These are phyloP conservation scores for Clarias laeviceps DNA, from an alignment of 2,797 vertebrate genomes.

Conservation along the genomic window DNA sequence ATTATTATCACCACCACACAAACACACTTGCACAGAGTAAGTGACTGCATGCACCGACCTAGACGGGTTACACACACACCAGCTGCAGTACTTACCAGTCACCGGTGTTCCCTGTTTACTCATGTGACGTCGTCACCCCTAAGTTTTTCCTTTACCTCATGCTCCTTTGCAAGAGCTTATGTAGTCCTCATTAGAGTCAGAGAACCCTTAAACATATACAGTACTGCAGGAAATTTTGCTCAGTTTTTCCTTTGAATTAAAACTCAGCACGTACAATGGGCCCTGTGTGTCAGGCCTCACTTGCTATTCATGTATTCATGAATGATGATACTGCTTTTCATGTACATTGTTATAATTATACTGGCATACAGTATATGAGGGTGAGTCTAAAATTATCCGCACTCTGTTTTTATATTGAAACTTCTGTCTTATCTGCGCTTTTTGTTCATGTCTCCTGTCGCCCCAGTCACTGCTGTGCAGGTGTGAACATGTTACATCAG, in stretches of 20 bases:
- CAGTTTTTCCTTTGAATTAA: slow-evolving; percentile 24
- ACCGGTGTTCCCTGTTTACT: background rate
- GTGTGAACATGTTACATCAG: too few species aligned
- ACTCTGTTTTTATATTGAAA: too few species aligned
- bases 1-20: background rate
- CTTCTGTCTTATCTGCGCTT: too few species aligned
- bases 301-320: background rate
- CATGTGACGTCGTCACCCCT: background rate
- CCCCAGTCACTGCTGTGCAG: too few species aligned
- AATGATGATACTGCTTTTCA: background rate
- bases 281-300: slow-evolving; percentile 6
- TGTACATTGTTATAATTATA: background rate
- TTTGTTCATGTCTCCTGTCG: too few species aligned
- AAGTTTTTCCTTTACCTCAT: slow-evolving; percentile 24
- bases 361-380: background rate
- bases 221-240: background rate
- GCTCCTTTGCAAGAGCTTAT: slow-evolving; percentile 19
- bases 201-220: slow-evolving; percentile 20
- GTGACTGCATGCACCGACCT: background rate
- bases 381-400: too few species aligned
- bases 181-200: slow-evolving; percentile 1
- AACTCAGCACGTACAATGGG: background rate
- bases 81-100: background rate
- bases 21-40: background rate
- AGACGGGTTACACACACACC: background rate